Conservation (phyloP, 2,113 vertebrate genomes). For the Marmota monax region DNA sequence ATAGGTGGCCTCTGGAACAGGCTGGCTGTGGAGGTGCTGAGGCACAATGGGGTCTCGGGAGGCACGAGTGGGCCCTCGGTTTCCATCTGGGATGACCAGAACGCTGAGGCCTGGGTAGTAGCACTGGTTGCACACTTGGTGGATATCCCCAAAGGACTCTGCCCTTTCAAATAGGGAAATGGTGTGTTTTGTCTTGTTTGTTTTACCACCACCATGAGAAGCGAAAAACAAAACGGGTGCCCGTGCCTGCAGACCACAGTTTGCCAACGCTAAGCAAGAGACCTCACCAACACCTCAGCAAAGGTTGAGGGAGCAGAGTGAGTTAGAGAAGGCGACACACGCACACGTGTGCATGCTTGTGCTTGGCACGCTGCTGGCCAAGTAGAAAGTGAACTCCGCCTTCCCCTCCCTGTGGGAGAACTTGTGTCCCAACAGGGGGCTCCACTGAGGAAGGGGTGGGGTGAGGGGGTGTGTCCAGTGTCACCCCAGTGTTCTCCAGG, state of each 20-base stretch:
- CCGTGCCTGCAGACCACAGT: rapidly evolving
- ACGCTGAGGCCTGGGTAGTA: neutral
- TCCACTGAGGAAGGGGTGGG: neutral
- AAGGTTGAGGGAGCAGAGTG: neutral
- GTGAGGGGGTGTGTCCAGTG: neutral
- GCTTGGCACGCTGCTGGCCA: neutral
- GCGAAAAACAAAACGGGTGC: neutral
- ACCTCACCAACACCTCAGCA: neutral
- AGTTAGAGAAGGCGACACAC: neutral
- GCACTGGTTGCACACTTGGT: rapidly evolving
- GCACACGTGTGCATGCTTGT: too few relatives aligned
- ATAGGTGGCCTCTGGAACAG: neutral
- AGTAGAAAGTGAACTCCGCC: neutral
- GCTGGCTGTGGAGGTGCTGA: neutral
- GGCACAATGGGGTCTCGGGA: too few relatives aligned
- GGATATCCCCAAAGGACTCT: rapidly evolving
- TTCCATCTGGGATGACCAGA: neutral
- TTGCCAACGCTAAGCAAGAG: neutral
- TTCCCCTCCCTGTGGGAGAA: neutral
- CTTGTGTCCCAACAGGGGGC: neutral
- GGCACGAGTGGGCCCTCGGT: rapidly evolving
- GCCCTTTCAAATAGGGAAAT: rapidly evolving
- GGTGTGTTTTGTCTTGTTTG: neutral
- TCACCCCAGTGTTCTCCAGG: neutral
- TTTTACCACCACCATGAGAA: neutral